phyloP scores from a whole-genome alignment of 2,797 vertebrate genomes.

The Etheostoma nigrum region DNA sequence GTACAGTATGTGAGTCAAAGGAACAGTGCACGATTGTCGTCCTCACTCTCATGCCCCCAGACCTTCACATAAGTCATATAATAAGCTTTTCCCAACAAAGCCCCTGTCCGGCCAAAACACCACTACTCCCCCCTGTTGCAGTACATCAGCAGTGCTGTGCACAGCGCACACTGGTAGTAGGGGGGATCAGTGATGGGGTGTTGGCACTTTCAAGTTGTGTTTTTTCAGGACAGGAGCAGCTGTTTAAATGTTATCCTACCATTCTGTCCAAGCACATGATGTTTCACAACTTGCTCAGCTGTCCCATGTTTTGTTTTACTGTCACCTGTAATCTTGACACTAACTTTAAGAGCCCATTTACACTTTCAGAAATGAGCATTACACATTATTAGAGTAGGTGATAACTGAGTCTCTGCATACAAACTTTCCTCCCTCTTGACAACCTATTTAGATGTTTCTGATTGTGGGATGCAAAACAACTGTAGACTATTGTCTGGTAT shows the following conservation, averaged over 20 bases:
- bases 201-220: conserved; percentile 68
- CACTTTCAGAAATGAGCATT: conserved; percentile 12
- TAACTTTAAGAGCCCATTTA: conserved; percentile 32
- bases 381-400: conserved; percentile 20
- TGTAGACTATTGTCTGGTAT: neutral
- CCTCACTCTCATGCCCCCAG: conserved; percentile 65
- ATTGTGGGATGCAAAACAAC: neutral
- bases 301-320: conserved; percentile 54
- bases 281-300: conserved; percentile 73
- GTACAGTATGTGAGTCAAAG: conserved; percentile 54
- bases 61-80: conserved; percentile 43
- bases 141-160: conserved; percentile 29
- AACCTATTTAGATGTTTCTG: neutral
- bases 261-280: conserved; percentile 56
- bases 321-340: conserved; percentile 45
- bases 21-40: conserved; percentile 49
- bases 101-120: neutral
- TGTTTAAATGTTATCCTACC: conserved; percentile 83
- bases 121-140: neutral
- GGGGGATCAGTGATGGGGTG: conserved; percentile 43
- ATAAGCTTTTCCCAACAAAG: conserved; percentile 37
- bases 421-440: neutral
- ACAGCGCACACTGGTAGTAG: conserved; percentile 7
- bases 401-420: neutral
- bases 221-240: conserved; percentile 73